Conservation (phyloP, 1,140 invertebrate genomes). For the Drosophila sulfurigaster region DNA sequence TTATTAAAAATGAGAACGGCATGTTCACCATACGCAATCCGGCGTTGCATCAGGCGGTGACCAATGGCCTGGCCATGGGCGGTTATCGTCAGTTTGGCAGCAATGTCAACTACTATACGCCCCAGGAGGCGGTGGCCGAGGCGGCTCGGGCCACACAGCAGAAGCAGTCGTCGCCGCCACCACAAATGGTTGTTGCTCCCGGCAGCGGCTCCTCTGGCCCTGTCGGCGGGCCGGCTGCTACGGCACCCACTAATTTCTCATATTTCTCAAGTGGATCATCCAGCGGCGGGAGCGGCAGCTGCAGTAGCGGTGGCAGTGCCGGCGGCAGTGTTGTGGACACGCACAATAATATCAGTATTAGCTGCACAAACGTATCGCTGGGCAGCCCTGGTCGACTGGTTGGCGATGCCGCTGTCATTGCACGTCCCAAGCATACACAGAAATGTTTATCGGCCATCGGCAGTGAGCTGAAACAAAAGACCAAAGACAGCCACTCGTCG, state of each 20-base stretch:
- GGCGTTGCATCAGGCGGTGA: conserved; percentile 80
- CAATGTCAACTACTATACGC: conserved; percentile 80
- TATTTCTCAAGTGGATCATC: conserved; percentile 76
- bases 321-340: conserved; percentile 50
- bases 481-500: conserved; percentile 67
- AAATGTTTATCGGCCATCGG: conserved; percentile 83
- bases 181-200: conserved; percentile 17
- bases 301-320: conserved; percentile 14
- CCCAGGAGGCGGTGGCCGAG: conserved; percentile 74
- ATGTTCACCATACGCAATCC: conserved; percentile 94
- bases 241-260: conserved; percentile 65
- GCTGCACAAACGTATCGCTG: conserved; percentile 75
- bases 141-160: conserved; percentile 74
- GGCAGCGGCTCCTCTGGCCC: conserved; percentile 17
- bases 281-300: conserved; percentile 46
- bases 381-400: conserved; percentile 58
- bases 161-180: conserved; percentile 45
- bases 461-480: conserved; percentile 82
- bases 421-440: conserved; percentile 69
- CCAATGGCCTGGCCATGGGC: conserved; percentile 74
- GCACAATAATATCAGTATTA: conserved; percentile 84
- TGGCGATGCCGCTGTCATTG: conserved; percentile 75
- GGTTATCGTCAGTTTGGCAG: conserved; percentile 76
- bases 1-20: conserved; percentile 90
- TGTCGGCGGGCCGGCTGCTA: not conserved